Percentiles rank a stretch among this genome's conserved stretches.
phyloP scores from a whole-genome alignment of 35 echinoderm and acorn worm species.

The Ophiothrix spiculata region DNA sequence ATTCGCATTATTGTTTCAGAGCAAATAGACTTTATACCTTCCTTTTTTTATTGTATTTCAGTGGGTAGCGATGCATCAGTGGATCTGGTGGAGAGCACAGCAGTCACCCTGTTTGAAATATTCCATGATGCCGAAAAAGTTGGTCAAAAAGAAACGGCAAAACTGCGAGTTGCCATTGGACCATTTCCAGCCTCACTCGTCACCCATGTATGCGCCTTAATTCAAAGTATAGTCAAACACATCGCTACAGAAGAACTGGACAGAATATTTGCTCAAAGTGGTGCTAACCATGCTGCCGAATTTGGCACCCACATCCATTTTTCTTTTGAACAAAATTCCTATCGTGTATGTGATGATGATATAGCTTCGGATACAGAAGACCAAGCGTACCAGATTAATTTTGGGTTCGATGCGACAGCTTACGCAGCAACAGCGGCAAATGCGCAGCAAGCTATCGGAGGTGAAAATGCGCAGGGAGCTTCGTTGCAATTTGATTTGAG shows the following conservation, averaged over 20 bases:
- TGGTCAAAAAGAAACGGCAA: slow-evolving; percentile 34
- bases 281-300: slow-evolving; percentile 15
- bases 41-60: slow-evolving; percentile 20
- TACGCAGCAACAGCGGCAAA: background rate
- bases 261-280: background rate
- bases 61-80: slow-evolving; percentile 74
- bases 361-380: background rate
- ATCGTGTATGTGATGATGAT: slow-evolving; percentile 5
- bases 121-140: slow-evolving; percentile 60
- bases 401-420: background rate
- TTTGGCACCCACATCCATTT: slow-evolving; percentile 74
- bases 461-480: background rate
- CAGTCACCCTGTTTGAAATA: slow-evolving; percentile 54
- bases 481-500: slow-evolving; percentile 21
- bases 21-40: background rate
- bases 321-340: slow-evolving; percentile 42
- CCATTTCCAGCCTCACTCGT: slow-evolving; percentile 35
- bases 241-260: slow-evolving; percentile 42
- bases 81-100: slow-evolving; percentile 52
- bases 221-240: slow-evolving; percentile 44
- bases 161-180: slow-evolving; percentile 52
- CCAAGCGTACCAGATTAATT: background rate
- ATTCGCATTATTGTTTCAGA: background rate
- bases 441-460: background rate
- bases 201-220: slow-evolving; percentile 13